Conservation (phyloP, 2,888 invertebrate species). For the Trisateles emortualis region DNA sequence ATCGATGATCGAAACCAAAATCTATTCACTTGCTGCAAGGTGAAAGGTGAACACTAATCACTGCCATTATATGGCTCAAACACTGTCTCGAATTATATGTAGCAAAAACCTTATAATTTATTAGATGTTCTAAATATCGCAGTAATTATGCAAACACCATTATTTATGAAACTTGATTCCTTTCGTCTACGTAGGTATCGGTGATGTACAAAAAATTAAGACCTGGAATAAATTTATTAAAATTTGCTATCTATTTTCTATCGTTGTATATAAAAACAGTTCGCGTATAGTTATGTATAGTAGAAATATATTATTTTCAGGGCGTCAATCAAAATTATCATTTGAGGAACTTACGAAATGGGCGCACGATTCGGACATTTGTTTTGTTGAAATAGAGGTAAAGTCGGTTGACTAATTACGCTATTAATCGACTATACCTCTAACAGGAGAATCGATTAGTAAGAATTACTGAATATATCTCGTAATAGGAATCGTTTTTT, state of each 20-base stretch:
- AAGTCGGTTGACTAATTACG: constrained; percentile 48
- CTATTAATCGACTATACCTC: constrained; percentile 22
- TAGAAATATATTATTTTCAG: constrained; percentile 59
- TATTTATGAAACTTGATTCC: constrained; percentile 85
- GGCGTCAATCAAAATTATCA: constrained; percentile 79
- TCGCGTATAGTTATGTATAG: constrained; percentile 47
- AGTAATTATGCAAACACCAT: constrained; percentile 75
- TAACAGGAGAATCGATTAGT: not conserved
- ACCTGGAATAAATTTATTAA: constrained; percentile 50
- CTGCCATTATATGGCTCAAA: constrained; percentile 73
- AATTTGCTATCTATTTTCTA: constrained; percentile 42
- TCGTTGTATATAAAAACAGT: constrained; percentile 44
- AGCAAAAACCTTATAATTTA: constrained; percentile 44
- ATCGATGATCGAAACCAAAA: constrained; percentile 78
- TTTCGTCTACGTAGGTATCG: constrained; percentile 74
- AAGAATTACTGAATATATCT: no score
- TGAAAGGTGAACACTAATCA: constrained; percentile 79
- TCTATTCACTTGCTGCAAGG: constrained; percentile 80
- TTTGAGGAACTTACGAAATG: constrained; percentile 85
- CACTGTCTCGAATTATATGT: constrained; percentile 52
- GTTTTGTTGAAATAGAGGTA: constrained; percentile 78
- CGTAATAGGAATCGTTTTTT: no score
- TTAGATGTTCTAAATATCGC: constrained; percentile 56
- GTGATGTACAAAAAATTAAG: constrained; percentile 64
- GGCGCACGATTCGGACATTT: constrained; percentile 87